A percentile compares a stretch with the other conserved stretches of the same genome.
Evolutionary conservation across 1,140 invertebrate genomes (phyloP).

Genomic region (Brachionus rotundiformis): DNA sequence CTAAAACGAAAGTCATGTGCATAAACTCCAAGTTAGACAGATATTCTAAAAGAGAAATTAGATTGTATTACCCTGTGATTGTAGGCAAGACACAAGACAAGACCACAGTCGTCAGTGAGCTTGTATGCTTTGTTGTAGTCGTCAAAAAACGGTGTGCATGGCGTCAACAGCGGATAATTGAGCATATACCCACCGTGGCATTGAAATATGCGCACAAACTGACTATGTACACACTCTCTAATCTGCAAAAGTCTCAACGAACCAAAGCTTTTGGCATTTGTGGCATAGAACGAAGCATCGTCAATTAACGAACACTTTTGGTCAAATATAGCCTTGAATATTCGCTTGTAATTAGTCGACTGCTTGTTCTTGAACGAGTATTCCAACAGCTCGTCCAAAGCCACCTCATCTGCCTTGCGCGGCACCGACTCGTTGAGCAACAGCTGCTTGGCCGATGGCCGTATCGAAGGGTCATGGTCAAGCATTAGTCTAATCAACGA

Average conservation of each 20-base stretch:
- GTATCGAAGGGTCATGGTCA: constrained; percentile 14
- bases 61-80: constrained; percentile 48
- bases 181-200: constrained; percentile 45
- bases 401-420: constrained; percentile 41
- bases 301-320: constrained; percentile 36
- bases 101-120: constrained; percentile 29
- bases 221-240: constrained; percentile 22
- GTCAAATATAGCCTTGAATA: constrained; percentile 36
- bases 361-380: constrained; percentile 49
- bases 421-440: constrained; percentile 29
- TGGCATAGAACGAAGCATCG: constrained; percentile 11
- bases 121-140: constrained; percentile 27
- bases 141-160: constrained; percentile 17
- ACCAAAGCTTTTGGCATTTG: constrained; percentile 4
- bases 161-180: constrained; percentile 45
- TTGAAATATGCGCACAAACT: constrained; percentile 29
- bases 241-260: constrained; percentile 9
- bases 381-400: constrained; percentile 36
- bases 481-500: constrained; percentile 22
- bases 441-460: constrained; percentile 25
- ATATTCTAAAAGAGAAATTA: no score
- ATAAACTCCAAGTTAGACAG: no score
- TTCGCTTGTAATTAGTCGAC: constrained; percentile 38
- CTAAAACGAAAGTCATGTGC: no score
- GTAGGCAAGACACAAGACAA: constrained; percentile 38